A percentile compares a stretch with the other conserved stretches of the same genome.
Evolutionary conservation across 2,797 vertebrate genomes (phyloP).

Genomic region (Gymnodraco acuticeps): DNA sequence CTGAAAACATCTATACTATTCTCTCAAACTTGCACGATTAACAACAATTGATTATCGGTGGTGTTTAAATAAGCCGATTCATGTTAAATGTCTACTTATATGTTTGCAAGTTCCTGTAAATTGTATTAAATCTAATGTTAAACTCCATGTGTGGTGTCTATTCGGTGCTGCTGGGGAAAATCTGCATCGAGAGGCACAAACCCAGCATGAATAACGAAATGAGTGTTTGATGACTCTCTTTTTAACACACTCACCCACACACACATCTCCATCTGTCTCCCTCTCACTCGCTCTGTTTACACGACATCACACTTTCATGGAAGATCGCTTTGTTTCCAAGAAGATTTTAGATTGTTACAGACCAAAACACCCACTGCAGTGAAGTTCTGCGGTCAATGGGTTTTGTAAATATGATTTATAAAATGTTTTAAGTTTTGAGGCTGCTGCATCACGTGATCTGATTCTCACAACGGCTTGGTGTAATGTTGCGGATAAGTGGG

Average conservation of each 20-base stretch:
- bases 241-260: conserved; percentile 26
- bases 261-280: conserved; percentile 46
- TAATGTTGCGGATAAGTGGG: conserved; percentile 3
- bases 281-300: conserved; percentile 34
- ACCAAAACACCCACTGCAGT: background rate
- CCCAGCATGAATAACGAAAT: conserved; percentile 19
- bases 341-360: conserved; percentile 9
- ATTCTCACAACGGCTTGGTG: conserved; percentile 22
- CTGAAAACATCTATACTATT: too few relatives aligned
- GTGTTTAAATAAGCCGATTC: too few relatives aligned
- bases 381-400: background rate
- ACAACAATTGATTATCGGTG: background rate
- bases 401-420: background rate
- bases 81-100: background rate
- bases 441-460: conserved; percentile 14
- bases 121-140: background rate
- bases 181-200: conserved; percentile 16
- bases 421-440: background rate
- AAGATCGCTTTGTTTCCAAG: conserved; percentile 11
- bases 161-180: background rate
- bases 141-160: background rate
- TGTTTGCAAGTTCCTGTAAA: background rate
- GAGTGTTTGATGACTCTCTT: conserved; percentile 39
- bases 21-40: too few relatives aligned
- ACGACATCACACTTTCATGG: conserved; percentile 24